Evolutionary conservation across 2,113 vertebrate genomes (phyloP).

Genomic region (Capreolus pygargus): DNA sequence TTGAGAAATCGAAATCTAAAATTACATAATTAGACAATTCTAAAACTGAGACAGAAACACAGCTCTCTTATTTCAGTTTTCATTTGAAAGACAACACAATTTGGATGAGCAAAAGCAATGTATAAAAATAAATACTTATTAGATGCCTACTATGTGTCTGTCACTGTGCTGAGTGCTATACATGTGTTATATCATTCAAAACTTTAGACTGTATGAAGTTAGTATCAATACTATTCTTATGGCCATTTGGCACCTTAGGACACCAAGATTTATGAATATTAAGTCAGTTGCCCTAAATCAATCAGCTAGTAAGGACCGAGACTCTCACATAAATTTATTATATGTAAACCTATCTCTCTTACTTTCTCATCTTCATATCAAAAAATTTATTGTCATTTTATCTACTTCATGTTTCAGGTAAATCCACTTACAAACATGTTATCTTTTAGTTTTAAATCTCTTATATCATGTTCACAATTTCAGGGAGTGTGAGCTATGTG

Average conservation of each 20-base stretch:
- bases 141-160: neutral
- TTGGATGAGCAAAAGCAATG: neutral
- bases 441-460: neutral
- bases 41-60: neutral
- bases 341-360: neutral
- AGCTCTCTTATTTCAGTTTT: neutral
- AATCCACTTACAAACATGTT: neutral
- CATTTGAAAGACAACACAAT: neutral
- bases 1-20: neutral
- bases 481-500: neutral
- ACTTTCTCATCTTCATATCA: neutral
- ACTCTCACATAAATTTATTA: neutral
- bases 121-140: neutral
- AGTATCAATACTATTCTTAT: neutral
- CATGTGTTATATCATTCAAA: neutral
- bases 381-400: neutral
- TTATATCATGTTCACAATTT: neutral
- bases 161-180: neutral
- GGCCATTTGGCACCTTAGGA: neutral
- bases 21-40: neutral
- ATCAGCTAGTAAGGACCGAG: neutral
- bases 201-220: neutral
- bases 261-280: neutral
- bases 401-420: neutral
- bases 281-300: neutral